These are phyloP conservation scores for Helicoverpa assulta DNA, from an alignment of 2,888 invertebrate species.

Conservation along the genomic window DNA sequence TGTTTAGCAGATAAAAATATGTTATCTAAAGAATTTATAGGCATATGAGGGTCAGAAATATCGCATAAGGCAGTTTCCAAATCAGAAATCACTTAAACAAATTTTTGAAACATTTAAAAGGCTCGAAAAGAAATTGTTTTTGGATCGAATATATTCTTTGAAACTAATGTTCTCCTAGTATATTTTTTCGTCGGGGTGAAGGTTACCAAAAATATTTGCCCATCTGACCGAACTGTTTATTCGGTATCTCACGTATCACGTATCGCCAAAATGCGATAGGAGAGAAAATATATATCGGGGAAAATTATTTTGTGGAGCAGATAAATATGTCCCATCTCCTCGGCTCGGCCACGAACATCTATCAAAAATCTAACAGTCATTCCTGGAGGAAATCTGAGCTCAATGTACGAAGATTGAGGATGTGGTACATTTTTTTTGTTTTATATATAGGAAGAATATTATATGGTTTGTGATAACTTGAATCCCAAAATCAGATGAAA, in stretches of 20 bases:
- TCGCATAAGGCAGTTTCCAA: too few species aligned
- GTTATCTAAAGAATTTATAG: too few species aligned
- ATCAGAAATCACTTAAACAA: too few species aligned
- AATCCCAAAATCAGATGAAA: too few species aligned
- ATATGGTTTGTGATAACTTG: too few species aligned
- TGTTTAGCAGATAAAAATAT: too few species aligned
- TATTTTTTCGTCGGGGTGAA: slow-evolving; percentile 10
- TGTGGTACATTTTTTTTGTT: slow-evolving; percentile 25
- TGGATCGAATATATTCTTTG: too few species aligned
- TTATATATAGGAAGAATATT: too few species aligned
- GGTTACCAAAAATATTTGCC: slow-evolving; percentile 53
- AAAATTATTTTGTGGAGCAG: slow-evolving; percentile 77
- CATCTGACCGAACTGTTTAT: slow-evolving; percentile 62
- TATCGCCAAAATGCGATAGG: slow-evolving; percentile 45
- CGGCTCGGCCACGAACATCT: slow-evolving; percentile 68
- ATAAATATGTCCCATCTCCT: slow-evolving; percentile 75
- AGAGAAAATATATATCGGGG: slow-evolving; percentile 72
- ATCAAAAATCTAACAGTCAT: slow-evolving; percentile 80
- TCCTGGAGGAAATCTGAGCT: slow-evolving; percentile 64
- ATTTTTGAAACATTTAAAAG: too few species aligned
- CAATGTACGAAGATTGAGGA: slow-evolving; percentile 35
- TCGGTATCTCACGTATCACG: slow-evolving; percentile 68
- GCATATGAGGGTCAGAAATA: too few species aligned
- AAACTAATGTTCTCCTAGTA: background rate
- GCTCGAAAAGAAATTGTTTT: too few species aligned